Conservation (phyloP, 2,797 vertebrate species). For the Lacerta bilineata region DNA sequence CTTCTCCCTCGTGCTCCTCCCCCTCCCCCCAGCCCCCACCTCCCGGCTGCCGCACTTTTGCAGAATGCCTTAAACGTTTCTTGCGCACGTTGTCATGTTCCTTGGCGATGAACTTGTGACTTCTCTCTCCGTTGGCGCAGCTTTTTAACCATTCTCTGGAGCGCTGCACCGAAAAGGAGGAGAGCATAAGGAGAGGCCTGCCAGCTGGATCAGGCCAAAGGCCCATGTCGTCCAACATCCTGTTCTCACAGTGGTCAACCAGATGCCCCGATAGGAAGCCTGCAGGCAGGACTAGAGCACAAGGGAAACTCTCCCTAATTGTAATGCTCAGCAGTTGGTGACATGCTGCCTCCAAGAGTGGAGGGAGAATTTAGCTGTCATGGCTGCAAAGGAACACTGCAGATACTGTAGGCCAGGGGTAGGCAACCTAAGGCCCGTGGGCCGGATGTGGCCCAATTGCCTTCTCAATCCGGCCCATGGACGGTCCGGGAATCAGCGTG, state of each 20-base stretch:
- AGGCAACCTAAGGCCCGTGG: too few species aligned
- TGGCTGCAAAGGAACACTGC: too few species aligned
- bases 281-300: too few species aligned
- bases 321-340: too few species aligned
- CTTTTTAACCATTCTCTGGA: background rate
- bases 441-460: too few species aligned
- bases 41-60: background rate
- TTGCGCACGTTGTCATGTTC: background rate
- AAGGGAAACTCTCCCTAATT: too few species aligned
- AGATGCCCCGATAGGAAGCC: background rate
- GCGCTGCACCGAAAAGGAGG: background rate
- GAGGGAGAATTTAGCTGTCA: too few species aligned
- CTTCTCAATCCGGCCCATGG: too few species aligned
- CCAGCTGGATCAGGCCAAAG: background rate
- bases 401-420: too few species aligned
- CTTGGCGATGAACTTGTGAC: background rate
- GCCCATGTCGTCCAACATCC: background rate
- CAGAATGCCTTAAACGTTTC: background rate
- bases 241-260: background rate
- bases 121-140: background rate
- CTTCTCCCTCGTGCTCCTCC: background rate
- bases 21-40: too few species aligned
- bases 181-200: background rate
- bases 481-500: too few species aligned
- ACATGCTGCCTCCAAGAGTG: too few species aligned